Evolutionary conservation across 2,113 vertebrate species (phyloP).

Genomic region (Cyanistes caeruleus): DNA sequence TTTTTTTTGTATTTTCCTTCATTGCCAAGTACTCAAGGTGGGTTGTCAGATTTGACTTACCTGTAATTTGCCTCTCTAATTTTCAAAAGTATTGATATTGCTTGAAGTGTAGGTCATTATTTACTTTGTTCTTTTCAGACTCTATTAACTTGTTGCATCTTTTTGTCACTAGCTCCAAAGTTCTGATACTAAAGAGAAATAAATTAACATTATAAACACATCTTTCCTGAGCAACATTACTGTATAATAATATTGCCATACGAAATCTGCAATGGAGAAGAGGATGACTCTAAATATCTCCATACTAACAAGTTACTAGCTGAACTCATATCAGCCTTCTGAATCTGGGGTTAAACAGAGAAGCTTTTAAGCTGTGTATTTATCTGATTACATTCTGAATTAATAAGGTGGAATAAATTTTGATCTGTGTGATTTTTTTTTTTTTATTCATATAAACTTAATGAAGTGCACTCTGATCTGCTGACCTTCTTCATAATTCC

Average conservation of each 20-base stretch:
- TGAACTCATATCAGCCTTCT: not conserved
- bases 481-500: not conserved
- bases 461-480: not conserved
- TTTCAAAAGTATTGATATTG: not conserved
- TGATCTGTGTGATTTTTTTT: not conserved
- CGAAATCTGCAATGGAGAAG: not conserved
- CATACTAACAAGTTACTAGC: not conserved
- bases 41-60: not conserved
- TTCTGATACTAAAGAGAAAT: not conserved
- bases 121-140: not conserved
- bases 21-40: not conserved
- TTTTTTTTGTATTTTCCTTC: not conserved
- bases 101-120: not conserved
- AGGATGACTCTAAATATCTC: not conserved
- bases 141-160: not conserved
- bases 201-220: not conserved
- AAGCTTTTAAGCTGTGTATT: not conserved
- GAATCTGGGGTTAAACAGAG: not conserved
- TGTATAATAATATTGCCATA: not conserved
- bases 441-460: not conserved
- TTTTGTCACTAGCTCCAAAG: not conserved
- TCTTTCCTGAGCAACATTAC: not conserved
- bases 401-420: not conserved
- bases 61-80: not conserved
- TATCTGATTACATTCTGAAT: constrained; percentile 23